Conservation (phyloP, 2,113 vertebrate species). For the Sclerurus mexicanus region DNA sequence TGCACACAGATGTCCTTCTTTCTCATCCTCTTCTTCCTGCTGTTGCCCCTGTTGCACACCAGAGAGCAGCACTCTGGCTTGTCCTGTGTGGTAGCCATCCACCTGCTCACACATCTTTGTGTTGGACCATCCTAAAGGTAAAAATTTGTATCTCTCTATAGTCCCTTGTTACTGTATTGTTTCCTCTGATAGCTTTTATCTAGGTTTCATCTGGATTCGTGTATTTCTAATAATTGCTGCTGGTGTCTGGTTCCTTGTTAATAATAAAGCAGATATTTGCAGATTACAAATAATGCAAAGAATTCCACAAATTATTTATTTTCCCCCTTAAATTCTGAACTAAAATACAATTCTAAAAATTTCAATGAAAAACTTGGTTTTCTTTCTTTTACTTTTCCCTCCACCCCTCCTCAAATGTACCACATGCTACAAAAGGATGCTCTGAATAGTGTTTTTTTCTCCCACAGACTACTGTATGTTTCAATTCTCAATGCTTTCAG, state of each 20-base stretch:
- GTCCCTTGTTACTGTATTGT: not conserved
- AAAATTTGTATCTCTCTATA: not conserved
- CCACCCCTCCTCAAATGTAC: accelerated
- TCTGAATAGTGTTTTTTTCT: not conserved
- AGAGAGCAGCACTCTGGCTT: not conserved
- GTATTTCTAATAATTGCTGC: not conserved
- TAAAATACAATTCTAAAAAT: not conserved
- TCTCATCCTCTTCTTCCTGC: not conserved
- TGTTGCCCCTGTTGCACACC: not conserved
- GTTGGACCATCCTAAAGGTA: not conserved
- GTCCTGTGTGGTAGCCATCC: not conserved
- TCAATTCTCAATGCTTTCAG: not conserved
- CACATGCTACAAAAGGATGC: not conserved
- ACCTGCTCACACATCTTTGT: not conserved
- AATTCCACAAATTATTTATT: not conserved
- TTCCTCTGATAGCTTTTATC: not conserved
- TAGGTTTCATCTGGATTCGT: not conserved
- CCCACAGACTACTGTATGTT: not conserved
- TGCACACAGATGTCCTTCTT: not conserved
- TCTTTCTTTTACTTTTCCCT: not conserved
- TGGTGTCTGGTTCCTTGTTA: not conserved
- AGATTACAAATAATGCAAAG: not conserved
- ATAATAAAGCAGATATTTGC: not conserved
- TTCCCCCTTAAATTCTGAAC: not conserved
- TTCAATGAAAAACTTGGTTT: not conserved